Conservation (phyloP, 2,113 vertebrate species). For the Asarcornis scutulata region DNA sequence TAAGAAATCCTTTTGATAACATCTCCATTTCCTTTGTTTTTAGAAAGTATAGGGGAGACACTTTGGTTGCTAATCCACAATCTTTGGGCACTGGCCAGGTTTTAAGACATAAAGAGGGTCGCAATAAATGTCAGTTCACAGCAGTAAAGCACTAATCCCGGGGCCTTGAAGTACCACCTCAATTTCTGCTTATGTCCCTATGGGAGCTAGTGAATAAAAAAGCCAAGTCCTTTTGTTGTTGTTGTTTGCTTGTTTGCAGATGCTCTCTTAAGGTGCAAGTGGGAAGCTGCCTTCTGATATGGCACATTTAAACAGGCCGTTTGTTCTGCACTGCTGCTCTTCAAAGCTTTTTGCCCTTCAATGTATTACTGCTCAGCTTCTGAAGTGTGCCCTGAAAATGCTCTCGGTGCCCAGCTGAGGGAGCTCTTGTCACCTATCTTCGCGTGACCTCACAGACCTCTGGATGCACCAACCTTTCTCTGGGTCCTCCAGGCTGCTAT, state of each 20-base stretch:
- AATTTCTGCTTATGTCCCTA: not conserved
- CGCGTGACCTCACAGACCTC: not conserved
- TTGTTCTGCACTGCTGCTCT: not conserved
- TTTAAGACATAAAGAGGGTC: not conserved
- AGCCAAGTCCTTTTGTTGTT: not conserved
- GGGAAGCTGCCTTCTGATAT: not conserved
- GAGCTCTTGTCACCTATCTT: not conserved
- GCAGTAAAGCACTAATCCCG: not conserved
- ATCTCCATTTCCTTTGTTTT: not conserved
- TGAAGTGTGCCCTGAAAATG: not conserved
- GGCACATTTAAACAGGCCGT: not conserved
- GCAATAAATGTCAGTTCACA: not conserved
- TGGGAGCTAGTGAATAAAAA: not conserved
- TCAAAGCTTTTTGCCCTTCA: not conserved
- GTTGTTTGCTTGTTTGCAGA: not conserved
- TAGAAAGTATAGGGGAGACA: not conserved
- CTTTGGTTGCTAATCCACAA: not conserved
- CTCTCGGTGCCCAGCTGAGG: not conserved
- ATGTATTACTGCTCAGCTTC: not conserved
- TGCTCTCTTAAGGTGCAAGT: not conserved
- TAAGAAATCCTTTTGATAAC: not conserved
- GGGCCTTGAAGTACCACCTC: not conserved
- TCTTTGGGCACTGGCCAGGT: not conserved
- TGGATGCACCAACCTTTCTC: constrained; percentile 67
- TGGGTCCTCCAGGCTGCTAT: constrained; percentile 67